phyloP scores from a whole-genome alignment of 1,140 invertebrate species.

The Hyles vespertilio region DNA sequence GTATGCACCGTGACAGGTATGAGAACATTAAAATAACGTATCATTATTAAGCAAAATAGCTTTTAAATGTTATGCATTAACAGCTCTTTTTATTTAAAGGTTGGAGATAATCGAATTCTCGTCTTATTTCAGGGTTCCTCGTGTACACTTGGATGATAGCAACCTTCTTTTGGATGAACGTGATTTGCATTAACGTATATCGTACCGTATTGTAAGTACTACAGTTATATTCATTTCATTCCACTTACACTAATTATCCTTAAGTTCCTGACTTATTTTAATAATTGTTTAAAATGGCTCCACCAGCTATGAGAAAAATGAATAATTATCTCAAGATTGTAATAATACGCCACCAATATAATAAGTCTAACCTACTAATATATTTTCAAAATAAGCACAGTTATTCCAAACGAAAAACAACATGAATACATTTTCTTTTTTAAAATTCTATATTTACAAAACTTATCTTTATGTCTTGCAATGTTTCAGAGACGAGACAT shows the following conservation, averaged over 20 bases:
- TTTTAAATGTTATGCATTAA: too few relatives aligned
- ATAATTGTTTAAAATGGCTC: not conserved
- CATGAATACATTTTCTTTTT: not conserved
- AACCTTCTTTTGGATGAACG: constrained; percentile 82
- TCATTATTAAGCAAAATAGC: too few relatives aligned
- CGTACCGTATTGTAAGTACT: constrained; percentile 77
- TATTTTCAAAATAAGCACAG: too few relatives aligned
- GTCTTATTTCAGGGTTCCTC: constrained; percentile 71
- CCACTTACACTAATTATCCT: not conserved
- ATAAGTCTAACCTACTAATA: too few relatives aligned
- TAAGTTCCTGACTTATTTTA: not conserved
- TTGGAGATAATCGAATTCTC: not conserved
- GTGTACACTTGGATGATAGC: constrained; percentile 80
- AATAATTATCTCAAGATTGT: too few relatives aligned
- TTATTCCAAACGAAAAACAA: too few relatives aligned
- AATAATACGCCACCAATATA: too few relatives aligned
- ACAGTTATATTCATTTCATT: not conserved
- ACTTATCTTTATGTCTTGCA: constrained; percentile 1
- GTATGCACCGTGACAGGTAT: constrained; percentile 74
- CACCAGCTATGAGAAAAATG: too few relatives aligned
- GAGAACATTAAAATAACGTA: constrained; percentile 8
- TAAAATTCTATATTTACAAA: not conserved
- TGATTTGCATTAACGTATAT: constrained; percentile 81
- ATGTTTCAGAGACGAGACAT: constrained; percentile 42
- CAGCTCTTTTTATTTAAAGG: too few relatives aligned